Evolutionary conservation across 2,113 vertebrate species (phyloP).

Genomic region (Chiloscyllium plagiosum): DNA sequence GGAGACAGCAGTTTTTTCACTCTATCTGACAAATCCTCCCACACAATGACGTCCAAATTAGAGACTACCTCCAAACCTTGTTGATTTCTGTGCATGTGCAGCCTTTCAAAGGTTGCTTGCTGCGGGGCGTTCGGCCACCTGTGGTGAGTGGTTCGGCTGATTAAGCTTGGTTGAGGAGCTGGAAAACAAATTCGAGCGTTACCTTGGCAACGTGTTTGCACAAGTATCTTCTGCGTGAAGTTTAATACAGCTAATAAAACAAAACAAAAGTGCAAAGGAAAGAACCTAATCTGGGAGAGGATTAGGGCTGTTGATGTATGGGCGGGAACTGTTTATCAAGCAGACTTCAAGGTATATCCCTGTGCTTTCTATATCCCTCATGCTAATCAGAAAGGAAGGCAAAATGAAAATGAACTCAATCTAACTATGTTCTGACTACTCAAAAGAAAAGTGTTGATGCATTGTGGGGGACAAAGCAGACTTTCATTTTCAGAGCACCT

Average conservation of each 20-base stretch:
- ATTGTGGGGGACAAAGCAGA: background rate
- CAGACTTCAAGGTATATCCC: background rate
- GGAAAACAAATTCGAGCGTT: background rate
- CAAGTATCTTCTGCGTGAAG: background rate
- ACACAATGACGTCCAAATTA: background rate
- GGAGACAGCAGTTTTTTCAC: background rate
- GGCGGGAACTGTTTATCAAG: background rate
- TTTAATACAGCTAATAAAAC: background rate
- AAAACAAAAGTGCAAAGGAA: background rate
- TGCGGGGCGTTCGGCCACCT: no score
- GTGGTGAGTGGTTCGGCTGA: background rate
- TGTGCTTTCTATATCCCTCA: background rate
- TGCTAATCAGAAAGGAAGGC: background rate
- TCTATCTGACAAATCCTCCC: background rate
- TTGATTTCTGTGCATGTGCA: background rate
- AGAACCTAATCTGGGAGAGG: background rate
- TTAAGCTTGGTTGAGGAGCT: background rate
- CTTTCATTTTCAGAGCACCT: background rate
- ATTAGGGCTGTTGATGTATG: background rate
- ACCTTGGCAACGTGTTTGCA: background rate
- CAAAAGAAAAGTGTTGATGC: background rate
- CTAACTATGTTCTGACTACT: background rate
- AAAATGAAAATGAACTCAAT: background rate
- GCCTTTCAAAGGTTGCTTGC: background rate
- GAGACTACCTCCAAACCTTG: background rate